Evolutionary conservation across 2,113 vertebrate genomes (phyloP).

Genomic region (Atlantisia rogersi): DNA sequence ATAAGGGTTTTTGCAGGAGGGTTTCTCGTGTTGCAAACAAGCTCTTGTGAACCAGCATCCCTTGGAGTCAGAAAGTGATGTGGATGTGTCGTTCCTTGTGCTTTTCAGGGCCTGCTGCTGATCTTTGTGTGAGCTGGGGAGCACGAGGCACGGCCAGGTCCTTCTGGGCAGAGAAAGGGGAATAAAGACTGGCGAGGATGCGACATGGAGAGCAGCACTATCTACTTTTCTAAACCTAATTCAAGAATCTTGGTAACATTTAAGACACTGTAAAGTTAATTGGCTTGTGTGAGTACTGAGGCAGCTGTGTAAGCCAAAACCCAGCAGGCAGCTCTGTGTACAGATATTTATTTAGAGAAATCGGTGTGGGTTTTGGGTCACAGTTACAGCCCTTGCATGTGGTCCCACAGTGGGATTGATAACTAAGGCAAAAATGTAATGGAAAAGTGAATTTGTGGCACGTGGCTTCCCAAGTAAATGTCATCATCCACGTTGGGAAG

Average conservation of each 20-base stretch:
- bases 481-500: not conserved
- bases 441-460: not conserved
- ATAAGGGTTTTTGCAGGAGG: not conserved
- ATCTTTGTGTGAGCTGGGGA: not conserved
- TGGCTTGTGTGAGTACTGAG: not conserved
- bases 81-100: not conserved
- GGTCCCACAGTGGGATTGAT: not conserved
- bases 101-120: not conserved
- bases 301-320: not conserved
- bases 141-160: fast-evolving
- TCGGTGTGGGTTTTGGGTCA: not conserved
- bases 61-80: fast-evolving
- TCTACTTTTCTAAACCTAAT: not conserved
- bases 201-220: not conserved
- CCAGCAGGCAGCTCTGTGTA: not conserved
- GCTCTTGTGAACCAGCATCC: not conserved
- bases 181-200: not conserved
- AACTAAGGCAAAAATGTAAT: not conserved
- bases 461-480: not conserved
- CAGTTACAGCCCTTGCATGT: not conserved
- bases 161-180: not conserved
- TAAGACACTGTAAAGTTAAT: not conserved
- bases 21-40: not conserved
- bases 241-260: not conserved
- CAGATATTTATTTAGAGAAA: conserved; percentile 3